phyloP scores from a whole-genome alignment of 1,140 invertebrate species.

The Nilaparvata lugens region DNA sequence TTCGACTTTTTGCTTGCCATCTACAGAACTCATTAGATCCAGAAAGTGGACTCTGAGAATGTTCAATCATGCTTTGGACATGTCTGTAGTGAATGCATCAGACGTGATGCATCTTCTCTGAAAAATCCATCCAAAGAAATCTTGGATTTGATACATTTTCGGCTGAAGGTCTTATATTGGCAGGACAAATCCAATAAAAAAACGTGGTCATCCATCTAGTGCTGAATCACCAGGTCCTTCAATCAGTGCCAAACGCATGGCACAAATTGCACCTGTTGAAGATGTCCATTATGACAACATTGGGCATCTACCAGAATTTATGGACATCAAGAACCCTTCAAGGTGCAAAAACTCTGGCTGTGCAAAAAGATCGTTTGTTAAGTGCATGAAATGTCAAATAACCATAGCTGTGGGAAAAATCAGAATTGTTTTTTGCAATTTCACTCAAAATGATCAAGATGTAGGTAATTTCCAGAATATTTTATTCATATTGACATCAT shows the following conservation, averaged over 20 bases:
- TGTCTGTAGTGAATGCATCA: conserved; percentile 12
- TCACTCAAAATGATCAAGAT: conserved; percentile 7
- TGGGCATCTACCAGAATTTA: conserved; percentile 11
- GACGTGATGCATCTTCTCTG: background rate
- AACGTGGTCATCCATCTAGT: conserved; percentile 15
- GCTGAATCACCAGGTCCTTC: background rate
- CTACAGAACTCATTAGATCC: conserved; percentile 19
- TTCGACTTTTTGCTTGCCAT: conserved; percentile 23
- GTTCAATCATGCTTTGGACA: conserved; percentile 17
- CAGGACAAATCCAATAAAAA: background rate
- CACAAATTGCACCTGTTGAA: background rate
- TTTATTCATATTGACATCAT: too few species aligned
- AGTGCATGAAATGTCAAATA: conserved; percentile 14
- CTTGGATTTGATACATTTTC: conserved; percentile 16
- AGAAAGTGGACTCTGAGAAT: conserved; percentile 20
- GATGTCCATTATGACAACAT: conserved; percentile 7
- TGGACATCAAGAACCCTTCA: background rate
- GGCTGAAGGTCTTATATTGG: conserved; percentile 6
- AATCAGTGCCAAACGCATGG: background rate
- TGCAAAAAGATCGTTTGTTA: conserved; percentile 4
- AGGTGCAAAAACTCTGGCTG: conserved; percentile 11
- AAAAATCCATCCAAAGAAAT: background rate
- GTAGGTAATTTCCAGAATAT: too few species aligned
- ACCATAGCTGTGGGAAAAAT: conserved; percentile 7
- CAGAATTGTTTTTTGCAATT: conserved; percentile 13